Evolutionary conservation across 2,113 vertebrate species (phyloP).

Genomic region (Sisor rabdophorus): DNA sequence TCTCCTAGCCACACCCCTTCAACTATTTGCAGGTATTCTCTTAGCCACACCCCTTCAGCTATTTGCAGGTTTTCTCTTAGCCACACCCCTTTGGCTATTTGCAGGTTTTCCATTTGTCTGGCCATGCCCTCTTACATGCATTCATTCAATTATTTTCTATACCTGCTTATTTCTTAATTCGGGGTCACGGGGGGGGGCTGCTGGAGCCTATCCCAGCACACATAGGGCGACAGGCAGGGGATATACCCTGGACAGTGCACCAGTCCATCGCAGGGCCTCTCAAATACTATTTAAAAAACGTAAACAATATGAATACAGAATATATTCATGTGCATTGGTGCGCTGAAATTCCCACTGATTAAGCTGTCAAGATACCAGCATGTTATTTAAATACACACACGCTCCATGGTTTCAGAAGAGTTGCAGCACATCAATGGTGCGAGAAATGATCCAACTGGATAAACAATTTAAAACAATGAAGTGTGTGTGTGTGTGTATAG

Average conservation of each 20-base stretch:
- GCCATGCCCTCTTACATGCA: not conserved
- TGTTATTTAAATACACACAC: not conserved
- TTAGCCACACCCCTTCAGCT: too few relatives aligned
- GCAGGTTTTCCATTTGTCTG: not conserved
- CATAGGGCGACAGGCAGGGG: too few relatives aligned
- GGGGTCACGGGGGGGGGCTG: too few relatives aligned
- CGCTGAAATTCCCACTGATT: not conserved
- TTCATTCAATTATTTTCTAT: too few relatives aligned
- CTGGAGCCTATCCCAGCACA: too few relatives aligned
- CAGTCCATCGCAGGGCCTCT: too few relatives aligned
- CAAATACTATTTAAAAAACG: too few relatives aligned
- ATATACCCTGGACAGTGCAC: too few relatives aligned
- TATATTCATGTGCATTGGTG: not conserved
- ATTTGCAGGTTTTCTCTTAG: not conserved
- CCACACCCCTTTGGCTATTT: not conserved
- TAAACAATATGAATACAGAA: not conserved
- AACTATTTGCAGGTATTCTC: not conserved
- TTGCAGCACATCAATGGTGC: not conserved
- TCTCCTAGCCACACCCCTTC: not conserved
- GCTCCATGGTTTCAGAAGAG: not conserved
- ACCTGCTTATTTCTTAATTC: too few relatives aligned
- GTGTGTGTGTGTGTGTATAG: conserved; percentile 36
- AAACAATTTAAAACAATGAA: not conserved
- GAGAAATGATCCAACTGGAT: not conserved
- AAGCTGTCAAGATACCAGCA: not conserved